Percentiles rank a stretch among this genome's conserved stretches.
Conservation (phyloP, 2,888 invertebrate species). For the Crematogaster levior region DNA sequence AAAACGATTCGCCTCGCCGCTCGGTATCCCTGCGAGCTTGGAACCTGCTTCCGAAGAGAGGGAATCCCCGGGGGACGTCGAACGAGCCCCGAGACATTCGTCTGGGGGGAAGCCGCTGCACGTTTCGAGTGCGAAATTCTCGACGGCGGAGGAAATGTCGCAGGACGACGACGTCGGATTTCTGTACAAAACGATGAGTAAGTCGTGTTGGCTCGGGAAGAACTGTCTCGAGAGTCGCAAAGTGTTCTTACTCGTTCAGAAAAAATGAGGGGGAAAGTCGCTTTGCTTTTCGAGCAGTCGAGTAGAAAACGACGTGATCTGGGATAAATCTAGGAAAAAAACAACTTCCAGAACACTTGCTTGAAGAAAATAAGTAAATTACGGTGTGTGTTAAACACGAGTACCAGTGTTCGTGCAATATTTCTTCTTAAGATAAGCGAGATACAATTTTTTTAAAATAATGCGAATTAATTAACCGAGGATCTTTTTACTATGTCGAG, state of each 20-base stretch:
- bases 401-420: neutral
- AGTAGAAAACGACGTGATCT: too few species aligned
- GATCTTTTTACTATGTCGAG: neutral
- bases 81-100: neutral
- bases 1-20: constrained; percentile 44
- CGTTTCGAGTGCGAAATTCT: constrained; percentile 13
- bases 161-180: constrained; percentile 85
- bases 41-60: neutral
- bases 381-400: too few species aligned
- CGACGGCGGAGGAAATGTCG: constrained; percentile 76
- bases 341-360: too few species aligned
- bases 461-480: neutral
- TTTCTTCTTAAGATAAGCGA: neutral
- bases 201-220: constrained; percentile 70
- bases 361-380: too few species aligned
- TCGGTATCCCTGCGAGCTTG: neutral
- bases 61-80: neutral
- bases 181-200: constrained; percentile 85
- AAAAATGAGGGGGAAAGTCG: neutral
- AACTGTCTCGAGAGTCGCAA: too few species aligned
- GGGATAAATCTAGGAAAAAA: too few species aligned
- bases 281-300: too few species aligned
- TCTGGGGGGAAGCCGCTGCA: constrained; percentile 36
- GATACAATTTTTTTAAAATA: neutral
- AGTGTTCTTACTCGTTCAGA: neutral